Base-by-base conservation (phyloP, 2,888 invertebrate genomes). In the Erebia ligea region DNA sequence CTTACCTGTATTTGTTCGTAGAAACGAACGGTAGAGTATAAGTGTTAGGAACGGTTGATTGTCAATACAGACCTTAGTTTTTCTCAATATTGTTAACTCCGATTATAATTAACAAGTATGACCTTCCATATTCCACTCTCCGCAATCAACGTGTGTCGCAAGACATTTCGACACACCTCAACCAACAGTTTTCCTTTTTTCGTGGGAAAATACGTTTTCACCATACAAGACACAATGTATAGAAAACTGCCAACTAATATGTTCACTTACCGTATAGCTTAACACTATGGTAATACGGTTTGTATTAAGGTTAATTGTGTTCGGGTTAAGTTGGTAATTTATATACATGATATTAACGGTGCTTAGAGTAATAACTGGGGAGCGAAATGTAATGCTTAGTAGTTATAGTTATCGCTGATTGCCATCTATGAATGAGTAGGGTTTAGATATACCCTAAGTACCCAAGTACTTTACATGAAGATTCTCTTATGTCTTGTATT, bases 131-230 rank as follows among this genome's bases (percentile, higher is more conserved):
- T 73, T 68, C 67, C 70, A 66, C 66, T 67, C 67, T 40, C 69
- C 71, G 72, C 73, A 74, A 75, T 75, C 73, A 75, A 71, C 68
- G 76, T 76, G 85, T 86, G 85, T 86, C 78, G 87, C 87, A 88
- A 89, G 80, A 78, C 74, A 84, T 89, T 90, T 89, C 89, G 81
- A 89, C 88, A 88, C 76, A 78, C 76, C 79, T 77, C 74, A 80
- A 82, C 82, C 80, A 82, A 80, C 80, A 84, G 84, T 89, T 92
- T 92, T 89, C 88, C 90, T 91, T 91, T 91, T 92, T 92, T 90
- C 91, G 91, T 91, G 91, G 89, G 92, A 91, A 91, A 84, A 84
- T 81, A 77, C 84, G 86, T 91, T 91, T 91, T 91, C 92, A 88
- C 90, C 84, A 81, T 83, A 83, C 80, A 79, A 76, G 69, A 76